These are phyloP conservation scores for Polia nebulosa DNA, from an alignment of 2,888 invertebrate genomes.

Conservation along the genomic window DNA sequence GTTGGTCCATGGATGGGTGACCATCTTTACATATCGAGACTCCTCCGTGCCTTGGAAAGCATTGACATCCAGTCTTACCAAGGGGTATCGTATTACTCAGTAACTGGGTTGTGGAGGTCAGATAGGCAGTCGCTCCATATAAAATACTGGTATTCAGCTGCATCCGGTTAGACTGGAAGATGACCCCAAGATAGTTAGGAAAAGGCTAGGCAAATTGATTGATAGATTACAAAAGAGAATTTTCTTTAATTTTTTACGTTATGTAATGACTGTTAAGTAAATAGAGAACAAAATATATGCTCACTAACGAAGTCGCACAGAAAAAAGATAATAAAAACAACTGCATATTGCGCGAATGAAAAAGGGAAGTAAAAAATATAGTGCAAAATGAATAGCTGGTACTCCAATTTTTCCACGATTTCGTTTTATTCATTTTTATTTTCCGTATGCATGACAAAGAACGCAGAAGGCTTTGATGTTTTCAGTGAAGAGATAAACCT, in stretches of 20 bases:
- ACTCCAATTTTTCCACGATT: slow-evolving; percentile 4
- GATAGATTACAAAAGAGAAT: not conserved
- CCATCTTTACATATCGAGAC: too few species aligned
- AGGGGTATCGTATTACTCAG: too few species aligned
- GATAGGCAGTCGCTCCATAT: too few species aligned
- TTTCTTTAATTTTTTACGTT: slow-evolving; percentile 9
- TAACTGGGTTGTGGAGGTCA: too few species aligned
- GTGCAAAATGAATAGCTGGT: slow-evolving; percentile 1
- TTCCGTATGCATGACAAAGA: slow-evolving; percentile 1
- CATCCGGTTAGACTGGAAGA: too few species aligned
- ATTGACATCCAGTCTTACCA: too few species aligned
- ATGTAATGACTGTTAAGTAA: not conserved
- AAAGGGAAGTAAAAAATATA: not conserved
- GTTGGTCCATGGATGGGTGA: too few species aligned
- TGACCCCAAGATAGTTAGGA: too few species aligned
- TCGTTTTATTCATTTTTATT: slow-evolving; percentile 17
- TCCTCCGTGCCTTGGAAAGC: too few species aligned
- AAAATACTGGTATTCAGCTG: too few species aligned
- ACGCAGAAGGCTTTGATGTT: not conserved
- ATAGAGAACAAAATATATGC: not conserved
- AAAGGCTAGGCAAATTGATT: too few species aligned
- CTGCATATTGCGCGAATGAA: not conserved
- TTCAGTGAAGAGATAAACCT: not conserved
- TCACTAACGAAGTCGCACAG: not conserved
- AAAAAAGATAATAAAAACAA: slow-evolving; percentile 9